phyloP scores from a whole-genome alignment of 2,113 vertebrate species.

The Mugil cephalus region DNA sequence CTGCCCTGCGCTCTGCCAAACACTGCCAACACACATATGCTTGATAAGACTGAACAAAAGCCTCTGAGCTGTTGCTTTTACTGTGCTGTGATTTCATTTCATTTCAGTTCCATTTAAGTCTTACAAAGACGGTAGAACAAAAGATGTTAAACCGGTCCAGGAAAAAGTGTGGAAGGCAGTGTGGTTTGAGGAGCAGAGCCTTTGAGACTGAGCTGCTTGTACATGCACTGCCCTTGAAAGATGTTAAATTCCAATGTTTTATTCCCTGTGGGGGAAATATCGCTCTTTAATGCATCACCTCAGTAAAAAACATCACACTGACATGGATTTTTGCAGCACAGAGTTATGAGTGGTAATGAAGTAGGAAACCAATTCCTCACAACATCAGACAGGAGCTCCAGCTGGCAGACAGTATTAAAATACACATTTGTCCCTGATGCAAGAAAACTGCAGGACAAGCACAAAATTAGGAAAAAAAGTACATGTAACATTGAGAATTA shows the following conservation, averaged over 20 bases:
- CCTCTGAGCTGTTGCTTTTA: conserved; percentile 76
- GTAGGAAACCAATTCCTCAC: conserved; percentile 65
- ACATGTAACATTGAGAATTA: conserved; percentile 6
- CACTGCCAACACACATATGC: conserved; percentile 75
- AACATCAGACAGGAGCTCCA: conserved; percentile 55
- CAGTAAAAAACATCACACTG: conserved; percentile 40
- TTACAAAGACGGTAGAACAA: conserved; percentile 49
- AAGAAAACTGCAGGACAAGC: conserved; percentile 44
- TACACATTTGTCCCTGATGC: conserved; percentile 18
- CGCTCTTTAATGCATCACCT: conserved; percentile 46
- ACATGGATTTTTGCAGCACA: conserved; percentile 44
- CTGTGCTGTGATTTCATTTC: conserved; percentile 70
- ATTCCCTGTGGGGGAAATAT: conserved; percentile 42
- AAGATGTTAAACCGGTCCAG: conserved; percentile 45
- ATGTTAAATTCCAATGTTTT: conserved; percentile 58
- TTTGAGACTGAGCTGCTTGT: conserved; percentile 35
- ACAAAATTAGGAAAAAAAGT: conserved; percentile 19
- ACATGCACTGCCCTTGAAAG: conserved; percentile 59
- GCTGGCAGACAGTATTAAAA: conserved; percentile 39
- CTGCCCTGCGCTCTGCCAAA: conserved; percentile 65
- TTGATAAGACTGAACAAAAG: conserved; percentile 70
- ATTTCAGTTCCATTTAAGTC: conserved; percentile 64
- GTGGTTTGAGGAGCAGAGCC: neutral
- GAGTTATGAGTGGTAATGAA: conserved; percentile 49
- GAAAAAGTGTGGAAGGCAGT: conserved; percentile 4